Conservation (phyloP, 2,888 invertebrate species). For the Acronicta leporina region DNA sequence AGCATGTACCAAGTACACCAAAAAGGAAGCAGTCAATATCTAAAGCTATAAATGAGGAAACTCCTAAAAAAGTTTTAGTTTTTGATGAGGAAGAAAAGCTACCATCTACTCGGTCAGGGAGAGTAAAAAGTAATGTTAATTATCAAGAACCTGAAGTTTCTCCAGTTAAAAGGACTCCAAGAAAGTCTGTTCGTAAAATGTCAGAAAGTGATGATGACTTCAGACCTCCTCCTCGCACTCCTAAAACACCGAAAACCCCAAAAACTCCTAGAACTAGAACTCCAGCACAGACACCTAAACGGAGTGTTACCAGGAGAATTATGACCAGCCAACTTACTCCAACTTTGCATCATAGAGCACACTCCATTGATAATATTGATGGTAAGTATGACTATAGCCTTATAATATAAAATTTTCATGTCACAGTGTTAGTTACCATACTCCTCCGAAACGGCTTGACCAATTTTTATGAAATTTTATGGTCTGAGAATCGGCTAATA, state of each 20-base stretch:
- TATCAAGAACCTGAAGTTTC: constrained; percentile 76
- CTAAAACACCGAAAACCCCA: constrained; percentile 62
- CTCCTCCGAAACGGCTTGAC: no score
- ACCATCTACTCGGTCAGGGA: constrained; percentile 70
- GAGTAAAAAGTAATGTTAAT: constrained; percentile 66
- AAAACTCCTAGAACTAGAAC: constrained; percentile 62
- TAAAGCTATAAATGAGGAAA: constrained; percentile 66
- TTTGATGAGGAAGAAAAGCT: constrained; percentile 74
- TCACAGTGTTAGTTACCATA: no score
- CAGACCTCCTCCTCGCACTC: constrained; percentile 61
- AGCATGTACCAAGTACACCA: constrained; percentile 74
- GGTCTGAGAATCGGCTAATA: no score
- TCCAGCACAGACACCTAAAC: constrained; percentile 68
- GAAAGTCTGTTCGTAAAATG: constrained; percentile 62
- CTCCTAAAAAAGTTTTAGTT: constrained; percentile 76
- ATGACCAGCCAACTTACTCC: constrained; percentile 79
- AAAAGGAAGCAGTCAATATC: constrained; percentile 73
- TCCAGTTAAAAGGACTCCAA: constrained; percentile 72
- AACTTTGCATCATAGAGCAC: constrained; percentile 72
- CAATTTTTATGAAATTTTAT: no score
- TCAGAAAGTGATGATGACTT: constrained; percentile 79
- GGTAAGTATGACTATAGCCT: constrained; percentile 62
- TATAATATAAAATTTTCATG: no score
- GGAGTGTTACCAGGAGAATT: constrained; percentile 72
- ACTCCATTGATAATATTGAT: constrained; percentile 78